Evolutionary conservation across 2,113 vertebrate species (phyloP), one percentile per base, ranked within the genome.

Genomic region (Empidonax traillii): DNA sequence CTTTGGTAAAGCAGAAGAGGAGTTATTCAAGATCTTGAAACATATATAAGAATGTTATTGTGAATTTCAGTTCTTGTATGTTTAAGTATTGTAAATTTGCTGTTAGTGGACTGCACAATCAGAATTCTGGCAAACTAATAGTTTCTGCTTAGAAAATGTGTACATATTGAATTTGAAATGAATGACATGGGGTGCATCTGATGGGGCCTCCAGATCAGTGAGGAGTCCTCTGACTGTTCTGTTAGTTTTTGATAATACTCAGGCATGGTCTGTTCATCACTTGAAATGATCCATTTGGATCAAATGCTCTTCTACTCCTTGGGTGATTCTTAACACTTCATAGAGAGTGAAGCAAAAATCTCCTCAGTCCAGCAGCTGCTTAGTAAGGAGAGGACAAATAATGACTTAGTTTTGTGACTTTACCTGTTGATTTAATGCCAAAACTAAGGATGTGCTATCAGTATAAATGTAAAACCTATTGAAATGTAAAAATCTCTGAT

Each of bases 401-500:
- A 16, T 8, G 23, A 47, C 49, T 51, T 52, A 53, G 59, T 62
- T 39, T 44, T 14, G 24, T 47, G 74, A 2, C 37, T 53, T 72
- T 3, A 28, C n/a, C 30, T 73, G 61, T 37, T 67, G 80, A 35
- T 71, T 74, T 72, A 28, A 76, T 33, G 52, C 3, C 56, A 41
- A 75, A 68, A 51, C 20, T 56, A 35, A 89, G 92, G 82, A 23
- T 81, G 58, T 72, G 83, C 88, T 94, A 90, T 90, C 61, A 75
- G 86, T 72, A 52, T 84, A 14, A 94, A 90, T 92, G 81, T 91
- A 19, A 74, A 79, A 73, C 22, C 59, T 14, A 12, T 95, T 79
- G 27, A 63, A 30, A 83, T 95, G 89, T 30, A 37, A 92, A 65
- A 65, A 17, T 92, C n/a, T 95, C 97, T 95, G 74, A 93, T 80